phyloP scores from a whole-genome alignment of 1,140 invertebrate genomes.

The Orussus abietinus region DNA sequence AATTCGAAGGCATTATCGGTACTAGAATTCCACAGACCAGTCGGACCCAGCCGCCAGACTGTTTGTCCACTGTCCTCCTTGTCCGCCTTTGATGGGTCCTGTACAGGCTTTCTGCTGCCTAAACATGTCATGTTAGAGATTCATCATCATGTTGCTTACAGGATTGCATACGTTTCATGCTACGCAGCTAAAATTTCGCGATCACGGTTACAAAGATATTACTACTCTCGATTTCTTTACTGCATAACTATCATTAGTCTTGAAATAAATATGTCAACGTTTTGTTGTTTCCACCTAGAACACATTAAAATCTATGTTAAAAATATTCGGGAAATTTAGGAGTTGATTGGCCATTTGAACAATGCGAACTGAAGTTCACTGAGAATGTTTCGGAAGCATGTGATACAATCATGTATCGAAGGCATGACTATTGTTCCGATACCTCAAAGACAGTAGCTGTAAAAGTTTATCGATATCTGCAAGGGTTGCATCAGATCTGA shows the following conservation, averaged over 20 bases:
- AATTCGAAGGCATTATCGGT: constrained; percentile 39
- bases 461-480: no score
- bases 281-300: constrained; percentile 22
- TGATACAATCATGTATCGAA: no score
- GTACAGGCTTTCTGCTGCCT: constrained; percentile 43
- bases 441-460: no score
- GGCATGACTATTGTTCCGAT: no score
- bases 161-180: neutral
- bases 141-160: no score
- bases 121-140: constrained; percentile 40
- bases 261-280: neutral
- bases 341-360: no score
- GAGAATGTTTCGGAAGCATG: no score
- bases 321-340: no score
- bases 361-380: no score
- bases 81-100: constrained; percentile 34
- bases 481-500: no score
- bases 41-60: constrained; percentile 42
- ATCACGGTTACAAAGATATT: constrained; percentile 11
- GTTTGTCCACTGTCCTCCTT: constrained; percentile 29
- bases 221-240: constrained; percentile 17
- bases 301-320: constrained; percentile 25
- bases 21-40: constrained; percentile 38
- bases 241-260: constrained; percentile 5
- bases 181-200: neutral